Evolutionary conservation across 2,113 vertebrate genomes (phyloP).

Genomic region (Thermophis baileyi): DNA sequence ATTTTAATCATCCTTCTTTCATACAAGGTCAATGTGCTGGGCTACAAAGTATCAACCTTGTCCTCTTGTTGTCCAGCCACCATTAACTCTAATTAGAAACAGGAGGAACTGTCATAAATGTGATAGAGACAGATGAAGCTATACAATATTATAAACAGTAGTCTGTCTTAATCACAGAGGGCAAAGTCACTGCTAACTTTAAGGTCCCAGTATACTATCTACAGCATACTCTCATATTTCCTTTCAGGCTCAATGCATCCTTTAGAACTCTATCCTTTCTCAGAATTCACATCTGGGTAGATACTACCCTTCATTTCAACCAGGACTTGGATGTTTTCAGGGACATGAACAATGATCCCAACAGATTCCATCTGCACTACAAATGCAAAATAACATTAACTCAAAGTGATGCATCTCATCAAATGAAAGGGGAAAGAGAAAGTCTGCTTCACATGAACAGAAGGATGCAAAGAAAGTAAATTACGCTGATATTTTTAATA

Average conservation of each 20-base stretch:
- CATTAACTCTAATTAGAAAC: conserved; percentile 37
- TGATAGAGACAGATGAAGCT: conserved; percentile 37
- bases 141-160: neutral
- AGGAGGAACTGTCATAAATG: conserved; percentile 29
- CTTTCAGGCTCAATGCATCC: conserved; percentile 10
- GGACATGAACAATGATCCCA: neutral
- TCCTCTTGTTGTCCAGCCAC: conserved; percentile 17
- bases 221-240: conserved; percentile 6
- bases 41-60: conserved; percentile 7
- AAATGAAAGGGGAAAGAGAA: neutral
- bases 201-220: neutral
- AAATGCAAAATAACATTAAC: neutral
- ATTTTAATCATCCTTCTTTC: conserved; percentile 27
- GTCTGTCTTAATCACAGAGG: neutral
- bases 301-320: rapidly evolving
- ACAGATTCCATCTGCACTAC: neutral
- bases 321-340: neutral
- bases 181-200: neutral
- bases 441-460: neutral
- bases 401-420: conserved; percentile 28
- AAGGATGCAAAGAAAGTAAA: neutral
- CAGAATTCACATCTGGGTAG: conserved; percentile 13
- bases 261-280: conserved; percentile 15
- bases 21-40: conserved; percentile 25
- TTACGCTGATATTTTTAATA: neutral